Evolutionary conservation across 2,888 invertebrate species (phyloP).

Genomic region (Drosophila falleni): DNA sequence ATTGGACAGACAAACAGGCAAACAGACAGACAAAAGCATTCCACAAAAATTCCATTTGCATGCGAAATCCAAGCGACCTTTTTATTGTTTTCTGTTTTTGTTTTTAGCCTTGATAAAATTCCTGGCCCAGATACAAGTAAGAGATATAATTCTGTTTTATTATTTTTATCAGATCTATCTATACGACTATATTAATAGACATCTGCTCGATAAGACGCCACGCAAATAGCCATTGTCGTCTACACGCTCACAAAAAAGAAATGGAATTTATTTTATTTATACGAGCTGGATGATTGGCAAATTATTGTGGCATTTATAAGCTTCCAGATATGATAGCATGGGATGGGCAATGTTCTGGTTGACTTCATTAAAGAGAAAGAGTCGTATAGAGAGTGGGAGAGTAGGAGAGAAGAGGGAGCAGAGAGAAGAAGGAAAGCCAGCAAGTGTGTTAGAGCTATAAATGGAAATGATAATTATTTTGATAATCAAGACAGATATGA

Average conservation of each 20-base stretch:
- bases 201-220: conserved; percentile 49
- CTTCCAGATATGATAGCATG: conserved; percentile 57
- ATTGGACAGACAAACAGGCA: conserved; percentile 1
- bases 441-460: conserved; percentile 1
- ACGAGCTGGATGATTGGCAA: conserved; percentile 60
- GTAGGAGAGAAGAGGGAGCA: neutral
- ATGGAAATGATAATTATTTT: conserved; percentile 17
- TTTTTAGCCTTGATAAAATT: conserved; percentile 10
- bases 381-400: neutral
- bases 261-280: conserved; percentile 52
- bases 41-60: conserved; percentile 43
- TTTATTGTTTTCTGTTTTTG: neutral
- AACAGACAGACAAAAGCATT: conserved; percentile 18
- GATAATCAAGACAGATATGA: conserved; percentile 12
- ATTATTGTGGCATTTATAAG: conserved; percentile 55
- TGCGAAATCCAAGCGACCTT: conserved; percentile 35
- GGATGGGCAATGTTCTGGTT: conserved; percentile 38
- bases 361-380: conserved; percentile 5
- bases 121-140: conserved; percentile 22
- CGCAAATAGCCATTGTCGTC: conserved; percentile 53
- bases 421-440: neutral
- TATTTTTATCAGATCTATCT: conserved; percentile 29
- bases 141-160: conserved; percentile 6
- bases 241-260: neutral
- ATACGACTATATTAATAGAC: conserved; percentile 49